Base-by-base conservation (phyloP, 2,113 vertebrate species). In the Butorides virescens region DNA sequence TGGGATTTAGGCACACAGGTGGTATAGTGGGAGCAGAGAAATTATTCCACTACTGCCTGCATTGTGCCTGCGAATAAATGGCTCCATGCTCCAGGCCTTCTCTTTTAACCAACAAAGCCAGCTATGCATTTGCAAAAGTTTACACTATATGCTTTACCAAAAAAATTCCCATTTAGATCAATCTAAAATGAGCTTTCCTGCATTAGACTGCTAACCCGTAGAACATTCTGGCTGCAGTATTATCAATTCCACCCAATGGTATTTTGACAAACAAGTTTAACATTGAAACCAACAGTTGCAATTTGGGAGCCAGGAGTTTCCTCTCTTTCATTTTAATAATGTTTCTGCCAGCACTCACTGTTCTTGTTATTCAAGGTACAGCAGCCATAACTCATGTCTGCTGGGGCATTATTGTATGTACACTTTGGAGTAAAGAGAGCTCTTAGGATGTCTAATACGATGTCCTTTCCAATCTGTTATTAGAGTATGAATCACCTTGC, bases 251-350 rank as follows among this genome's bases (percentile, higher is more conserved):
- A 83, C 90, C 61, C 95, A 91, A 58, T 2, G 79, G 76, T 56
- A 72, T 86, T 98, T 98, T 98, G 97, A 98, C 96, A 97, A 98
- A 98, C 98, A 96, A 98, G 97, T 89, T 95, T 81, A 96, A 95
- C 96, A 97, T 90, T 97, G 96, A 98, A 98, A 97, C 91, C 87
- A 97, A 82, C 97, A 97, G 92, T 20, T 95, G 86, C 92, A 97
- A 95, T 98, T 97, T 97, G 84, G 90, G 93, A 97, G 89, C 90
- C 87, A 85, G 8, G 68, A 96, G 65, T 94, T 96, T 94, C 96
- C 80, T 94, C 96, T 94, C 97, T 98, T 97, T 98, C 96, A 98
- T 98, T 98, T 97, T 95, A 97, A 97, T 98, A 97, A 95, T 78
- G 94, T 96, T 97, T 96, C 96, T 96, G 67, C 96, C 95, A 79